Evolutionary conservation across 2,888 invertebrate genomes (phyloP).

Genomic region (Hydriomena furcata): DNA sequence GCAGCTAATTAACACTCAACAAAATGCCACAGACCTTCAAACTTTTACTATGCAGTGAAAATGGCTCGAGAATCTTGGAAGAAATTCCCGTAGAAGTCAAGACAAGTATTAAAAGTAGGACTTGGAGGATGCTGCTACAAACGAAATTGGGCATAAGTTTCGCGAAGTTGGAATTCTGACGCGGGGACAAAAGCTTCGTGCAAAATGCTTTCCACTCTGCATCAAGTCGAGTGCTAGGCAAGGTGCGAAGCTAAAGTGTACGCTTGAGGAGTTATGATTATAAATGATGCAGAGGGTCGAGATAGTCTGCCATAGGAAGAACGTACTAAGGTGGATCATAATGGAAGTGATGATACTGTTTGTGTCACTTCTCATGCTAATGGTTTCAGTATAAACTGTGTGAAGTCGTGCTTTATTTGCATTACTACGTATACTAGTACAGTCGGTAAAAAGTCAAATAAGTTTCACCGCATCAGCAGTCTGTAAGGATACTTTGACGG

Average conservation of each 20-base stretch:
- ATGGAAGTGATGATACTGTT: constrained; percentile 37
- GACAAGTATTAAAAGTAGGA: constrained; percentile 23
- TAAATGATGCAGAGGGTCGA: constrained; percentile 66
- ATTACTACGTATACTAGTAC: too few species aligned
- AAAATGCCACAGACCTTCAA: constrained; percentile 18
- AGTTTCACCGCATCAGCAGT: too few species aligned
- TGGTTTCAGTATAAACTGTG: not conserved
- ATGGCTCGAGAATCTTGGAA: constrained; percentile 3
- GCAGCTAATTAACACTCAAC: constrained; percentile 21
- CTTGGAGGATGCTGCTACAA: constrained; percentile 28
- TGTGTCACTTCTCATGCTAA: not conserved
- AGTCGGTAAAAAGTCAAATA: too few species aligned
- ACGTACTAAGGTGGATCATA: constrained; percentile 47
- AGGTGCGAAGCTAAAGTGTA: constrained; percentile 65
- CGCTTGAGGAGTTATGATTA: constrained; percentile 64
- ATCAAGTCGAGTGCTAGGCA: constrained; percentile 54
- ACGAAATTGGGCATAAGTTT: constrained; percentile 36
- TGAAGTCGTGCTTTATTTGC: too few species aligned
- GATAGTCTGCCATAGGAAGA: constrained; percentile 43
- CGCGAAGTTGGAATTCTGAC: constrained; percentile 49
- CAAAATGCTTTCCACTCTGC: constrained; percentile 52
- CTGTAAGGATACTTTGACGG: too few species aligned
- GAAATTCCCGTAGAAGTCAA: constrained; percentile 16
- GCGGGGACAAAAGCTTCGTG: constrained; percentile 49
- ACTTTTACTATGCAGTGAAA: constrained; percentile 25